These are phyloP conservation scores for Cryptocephalus moraei DNA, from an alignment of 2,888 invertebrate genomes.

Conservation along the genomic window DNA sequence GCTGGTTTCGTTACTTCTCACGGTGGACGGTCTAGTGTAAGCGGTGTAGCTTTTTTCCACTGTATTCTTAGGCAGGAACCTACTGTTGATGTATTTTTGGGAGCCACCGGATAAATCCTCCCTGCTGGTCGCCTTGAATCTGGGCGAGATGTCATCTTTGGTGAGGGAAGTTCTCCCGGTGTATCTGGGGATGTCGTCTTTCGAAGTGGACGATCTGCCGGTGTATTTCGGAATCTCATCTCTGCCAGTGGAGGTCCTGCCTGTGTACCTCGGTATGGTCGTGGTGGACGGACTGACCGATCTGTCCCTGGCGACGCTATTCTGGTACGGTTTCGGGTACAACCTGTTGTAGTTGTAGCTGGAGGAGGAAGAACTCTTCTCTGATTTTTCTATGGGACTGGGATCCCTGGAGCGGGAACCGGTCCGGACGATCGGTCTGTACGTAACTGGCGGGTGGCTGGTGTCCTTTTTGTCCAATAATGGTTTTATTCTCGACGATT, in stretches of 20 bases:
- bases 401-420: conserved; percentile 43
- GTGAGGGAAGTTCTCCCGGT: conserved; percentile 7
- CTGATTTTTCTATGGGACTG: conserved; percentile 40
- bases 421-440: conserved; percentile 34
- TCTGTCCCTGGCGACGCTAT: conserved; percentile 31
- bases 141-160: conserved; percentile 20
- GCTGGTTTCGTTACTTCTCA: conserved; percentile 31
- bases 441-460: conserved; percentile 39
- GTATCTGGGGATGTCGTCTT: conserved; percentile 20
- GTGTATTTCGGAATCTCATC: conserved; percentile 18
- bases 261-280: conserved; percentile 24
- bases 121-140: conserved; percentile 16
- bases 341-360: conserved; percentile 44
- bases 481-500: conserved; percentile 19
- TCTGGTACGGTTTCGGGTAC: conserved; percentile 39
- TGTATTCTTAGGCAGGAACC: conserved; percentile 37
- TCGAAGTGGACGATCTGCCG: conserved; percentile 15
- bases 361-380: conserved; percentile 35
- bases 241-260: conserved; percentile 20
- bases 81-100: conserved; percentile 36
- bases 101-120: conserved; percentile 31
- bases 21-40: conserved; percentile 29
- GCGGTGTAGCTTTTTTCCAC: conserved; percentile 37
- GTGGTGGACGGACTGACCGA: conserved; percentile 26
- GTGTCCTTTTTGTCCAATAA: conserved; percentile 34